Base-by-base conservation (phyloP, 1,140 invertebrate species). In the Phocides pigmalion region DNA sequence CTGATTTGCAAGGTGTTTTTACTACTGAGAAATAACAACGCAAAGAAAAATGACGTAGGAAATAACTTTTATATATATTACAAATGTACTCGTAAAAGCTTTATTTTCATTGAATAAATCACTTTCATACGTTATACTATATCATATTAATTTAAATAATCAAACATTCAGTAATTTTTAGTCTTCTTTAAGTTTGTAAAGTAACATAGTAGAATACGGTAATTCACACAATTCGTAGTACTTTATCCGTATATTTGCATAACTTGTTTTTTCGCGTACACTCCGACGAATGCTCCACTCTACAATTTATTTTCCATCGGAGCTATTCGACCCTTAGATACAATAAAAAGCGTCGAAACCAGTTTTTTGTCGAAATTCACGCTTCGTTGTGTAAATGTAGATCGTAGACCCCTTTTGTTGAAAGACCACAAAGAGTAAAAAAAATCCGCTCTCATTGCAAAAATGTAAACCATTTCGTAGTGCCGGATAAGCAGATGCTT, bases 331-430 rank as follows among this genome's bases (percentile, higher is more conserved):
- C 44, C 58, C 20, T 47, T 14, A 61, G 4, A 59, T 35, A 61
- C 46, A 49, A 62, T 62, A 62, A 50, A 62, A 49, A 49, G 32
- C 32, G 35, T 11, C 20, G 22, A 50, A 50, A 32, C 12, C 14
- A 19, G 12, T 50, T 62, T n/a, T 58, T 62, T 62, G 35, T 50
- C 19, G 32, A 62, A 62, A 62, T 62, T 41, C 58, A 62, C 46
- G 58, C 46, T 62, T 50, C 58, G 44, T 49, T 62, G 58, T 62
- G 46, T 22, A 49, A 62, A 62, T 62, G 46, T 62, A 62, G 44
- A 61, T 39, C 58, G 28, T 59, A 37, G 58, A 49, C 28, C 44
- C 17, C 58, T 50, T 62, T 50, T 41, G 11, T 53, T 39, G 41
- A 50, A 32, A 59, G 35, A 62, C 44, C 46, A 50, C 44, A 17